Percentiles rank a stretch among this genome's conserved stretches.
Evolutionary conservation across 2,888 invertebrate genomes (phyloP).

Genomic region (Eupithecia insigniata): DNA sequence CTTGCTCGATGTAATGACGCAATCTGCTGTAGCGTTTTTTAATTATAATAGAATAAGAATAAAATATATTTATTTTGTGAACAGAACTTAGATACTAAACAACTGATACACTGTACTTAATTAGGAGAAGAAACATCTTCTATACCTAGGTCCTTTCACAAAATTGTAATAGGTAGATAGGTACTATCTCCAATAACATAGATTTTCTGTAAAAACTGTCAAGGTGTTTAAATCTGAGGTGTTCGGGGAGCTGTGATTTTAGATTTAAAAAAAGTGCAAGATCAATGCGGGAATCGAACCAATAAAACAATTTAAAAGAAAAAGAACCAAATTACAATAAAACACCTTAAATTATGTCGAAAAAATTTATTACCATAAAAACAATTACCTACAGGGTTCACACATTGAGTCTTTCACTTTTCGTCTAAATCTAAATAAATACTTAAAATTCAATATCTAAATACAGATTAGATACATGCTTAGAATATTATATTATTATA

Average conservation of each 20-base stretch:
- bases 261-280: slow-evolving; percentile 5
- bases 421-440: slow-evolving; percentile 28
- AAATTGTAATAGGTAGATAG: too few species aligned
- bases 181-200: too few species aligned
- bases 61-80: too few species aligned
- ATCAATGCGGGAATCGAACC: slow-evolving; percentile 10
- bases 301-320: background rate
- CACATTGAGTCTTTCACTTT: slow-evolving; percentile 30
- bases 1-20: too few species aligned
- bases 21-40: too few species aligned
- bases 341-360: slow-evolving; percentile 60
- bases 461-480: background rate
- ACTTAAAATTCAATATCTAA: slow-evolving; percentile 6
- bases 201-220: too few species aligned
- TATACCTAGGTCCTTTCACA: too few species aligned
- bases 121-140: too few species aligned
- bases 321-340: slow-evolving; percentile 54
- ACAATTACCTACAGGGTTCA: slow-evolving; percentile 36
- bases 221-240: background rate
- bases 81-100: too few species aligned
- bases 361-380: slow-evolving; percentile 72
- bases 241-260: background rate
- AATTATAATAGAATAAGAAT: too few species aligned
- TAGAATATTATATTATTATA: background rate
- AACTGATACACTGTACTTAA: too few species aligned